A percentile compares a stretch with the other conserved stretches of the same genome.
These are phyloP conservation scores for Liopterus haemorrhoidalis DNA, from an alignment of 2,888 invertebrate genomes.

Conservation along the genomic window DNA sequence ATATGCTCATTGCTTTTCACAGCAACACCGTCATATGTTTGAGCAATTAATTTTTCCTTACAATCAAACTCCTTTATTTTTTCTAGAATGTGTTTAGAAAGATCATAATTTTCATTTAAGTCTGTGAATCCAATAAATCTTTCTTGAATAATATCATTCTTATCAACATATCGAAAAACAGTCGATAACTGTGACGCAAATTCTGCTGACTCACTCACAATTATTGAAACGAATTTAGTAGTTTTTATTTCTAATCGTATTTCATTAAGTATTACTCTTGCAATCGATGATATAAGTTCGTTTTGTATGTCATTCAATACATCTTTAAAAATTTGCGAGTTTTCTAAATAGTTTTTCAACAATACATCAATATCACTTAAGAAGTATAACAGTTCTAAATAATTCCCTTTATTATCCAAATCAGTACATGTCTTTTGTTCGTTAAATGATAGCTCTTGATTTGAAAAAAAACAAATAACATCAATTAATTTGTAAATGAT, in stretches of 20 bases:
- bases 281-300: not conserved
- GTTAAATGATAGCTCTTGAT: conserved; percentile 27
- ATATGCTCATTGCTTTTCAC: conserved; percentile 33
- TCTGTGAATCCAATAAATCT: conserved; percentile 35
- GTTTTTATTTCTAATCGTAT: conserved; percentile 28
- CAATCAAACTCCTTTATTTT: conserved; percentile 30
- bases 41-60: conserved; percentile 35
- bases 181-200: conserved; percentile 34
- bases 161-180: conserved; percentile 21
- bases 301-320: conserved; percentile 6
- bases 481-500: conserved; percentile 31
- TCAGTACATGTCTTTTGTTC: conserved; percentile 26
- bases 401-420: conserved; percentile 2
- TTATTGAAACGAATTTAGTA: conserved; percentile 31
- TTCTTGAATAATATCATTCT: conserved; percentile 26
- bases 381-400: conserved; percentile 2
- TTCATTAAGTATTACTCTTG: conserved; percentile 10
- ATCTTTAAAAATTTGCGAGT: conserved; percentile 20
- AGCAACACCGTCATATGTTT: conserved; percentile 37
- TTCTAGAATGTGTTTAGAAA: conserved; percentile 28
- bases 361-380: conserved; percentile 16
- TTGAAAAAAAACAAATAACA: conserved; percentile 23
- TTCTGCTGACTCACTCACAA: conserved; percentile 34
- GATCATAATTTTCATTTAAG: conserved; percentile 33
- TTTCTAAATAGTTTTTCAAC: conserved; percentile 32